phyloP scores from a whole-genome alignment of 2,113 vertebrate genomes.

The Ailurus styani region DNA sequence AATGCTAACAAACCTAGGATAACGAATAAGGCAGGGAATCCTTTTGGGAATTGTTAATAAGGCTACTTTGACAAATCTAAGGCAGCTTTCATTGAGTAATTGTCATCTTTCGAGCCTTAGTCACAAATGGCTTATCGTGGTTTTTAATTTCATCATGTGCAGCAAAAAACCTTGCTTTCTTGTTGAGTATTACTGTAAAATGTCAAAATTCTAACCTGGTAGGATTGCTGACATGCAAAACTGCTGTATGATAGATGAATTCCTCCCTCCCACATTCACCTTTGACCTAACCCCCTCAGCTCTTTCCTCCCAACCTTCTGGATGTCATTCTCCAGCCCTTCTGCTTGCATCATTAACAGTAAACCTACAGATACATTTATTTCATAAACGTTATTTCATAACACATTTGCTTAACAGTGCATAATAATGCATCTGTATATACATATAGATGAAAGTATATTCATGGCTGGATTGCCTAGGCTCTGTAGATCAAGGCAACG shows the following conservation, averaged over 20 bases:
- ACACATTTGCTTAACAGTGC: background rate
- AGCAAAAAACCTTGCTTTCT: background rate
- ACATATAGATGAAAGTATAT: background rate
- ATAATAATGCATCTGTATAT: background rate
- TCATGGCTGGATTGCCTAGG: background rate
- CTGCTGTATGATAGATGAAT: background rate
- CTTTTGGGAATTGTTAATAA: background rate
- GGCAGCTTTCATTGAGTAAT: background rate
- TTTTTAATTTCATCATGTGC: constrained; percentile 6
- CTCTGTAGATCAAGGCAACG: background rate
- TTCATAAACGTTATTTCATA: too few species aligned
- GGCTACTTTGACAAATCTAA: background rate
- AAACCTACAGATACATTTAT: background rate
- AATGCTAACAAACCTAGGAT: background rate
- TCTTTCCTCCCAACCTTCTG: background rate
- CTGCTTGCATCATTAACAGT: background rate
- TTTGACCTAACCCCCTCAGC: background rate
- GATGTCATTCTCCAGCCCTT: background rate
- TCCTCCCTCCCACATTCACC: background rate
- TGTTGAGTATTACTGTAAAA: background rate
- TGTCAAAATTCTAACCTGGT: background rate
- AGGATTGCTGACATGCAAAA: background rate
- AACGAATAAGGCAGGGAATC: background rate
- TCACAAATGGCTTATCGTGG: background rate
- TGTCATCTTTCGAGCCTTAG: background rate